Percentiles rank a stretch among this genome's conserved stretches.
These are phyloP conservation scores for Sylvilagus bachmani DNA, from an alignment of 2,113 vertebrate genomes.

Conservation along the genomic window DNA sequence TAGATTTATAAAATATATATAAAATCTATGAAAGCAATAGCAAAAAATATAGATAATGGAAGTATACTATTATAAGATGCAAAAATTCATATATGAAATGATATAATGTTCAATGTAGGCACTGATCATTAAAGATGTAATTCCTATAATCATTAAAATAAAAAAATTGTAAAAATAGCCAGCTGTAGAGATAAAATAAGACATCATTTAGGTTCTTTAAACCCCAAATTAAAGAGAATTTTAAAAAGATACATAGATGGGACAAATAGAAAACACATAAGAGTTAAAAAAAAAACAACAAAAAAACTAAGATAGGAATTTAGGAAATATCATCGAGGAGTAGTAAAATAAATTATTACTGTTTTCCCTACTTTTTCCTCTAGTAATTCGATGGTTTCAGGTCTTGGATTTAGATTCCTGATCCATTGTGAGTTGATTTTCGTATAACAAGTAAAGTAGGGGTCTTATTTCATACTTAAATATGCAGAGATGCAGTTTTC, in stretches of 20 bases:
- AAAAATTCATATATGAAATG: neutral
- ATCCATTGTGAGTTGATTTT: too few relatives aligned
- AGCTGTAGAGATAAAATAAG: neutral
- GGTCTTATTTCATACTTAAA: too few relatives aligned
- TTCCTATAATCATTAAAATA: neutral
- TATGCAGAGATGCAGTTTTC: too few relatives aligned
- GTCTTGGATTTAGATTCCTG: too few relatives aligned
- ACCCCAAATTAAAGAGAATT: neutral
- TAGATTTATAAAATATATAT: constrained; percentile 3
- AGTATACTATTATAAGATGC: neutral
- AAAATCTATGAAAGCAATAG: neutral
- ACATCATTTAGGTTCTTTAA: constrained; percentile 11
- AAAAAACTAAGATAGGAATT: neutral
- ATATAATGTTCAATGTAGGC: neutral
- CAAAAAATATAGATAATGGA: neutral
- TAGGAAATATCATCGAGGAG: neutral
- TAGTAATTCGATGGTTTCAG: too few relatives aligned
- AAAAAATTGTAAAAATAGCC: neutral
- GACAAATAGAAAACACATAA: constrained; percentile 29
- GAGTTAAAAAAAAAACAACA: too few relatives aligned
- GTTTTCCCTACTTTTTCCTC: too few relatives aligned
- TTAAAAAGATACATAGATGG: neutral
- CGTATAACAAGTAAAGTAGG: too few relatives aligned
- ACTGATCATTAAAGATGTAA: neutral
- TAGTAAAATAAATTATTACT: neutral